These are phyloP conservation scores for Artibeus lituratus DNA, from an alignment of 2,797 vertebrate genomes.

Conservation along the genomic window DNA sequence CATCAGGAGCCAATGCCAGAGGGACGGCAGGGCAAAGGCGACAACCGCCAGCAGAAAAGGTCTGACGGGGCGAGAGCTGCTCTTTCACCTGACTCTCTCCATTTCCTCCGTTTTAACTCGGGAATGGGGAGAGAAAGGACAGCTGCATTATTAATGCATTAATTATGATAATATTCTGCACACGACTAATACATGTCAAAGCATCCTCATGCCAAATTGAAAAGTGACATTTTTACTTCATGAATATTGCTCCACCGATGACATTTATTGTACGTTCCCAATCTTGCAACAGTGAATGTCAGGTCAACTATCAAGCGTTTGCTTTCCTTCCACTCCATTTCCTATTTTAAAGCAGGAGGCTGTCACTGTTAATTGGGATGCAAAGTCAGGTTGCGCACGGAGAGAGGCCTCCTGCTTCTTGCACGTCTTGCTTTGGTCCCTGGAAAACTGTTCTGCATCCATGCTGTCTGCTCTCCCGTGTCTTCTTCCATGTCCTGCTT, in stretches of 20 bases:
- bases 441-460: background rate
- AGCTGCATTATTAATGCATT: slow-evolving; percentile 73
- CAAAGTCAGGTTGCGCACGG: slow-evolving; percentile 69
- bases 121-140: slow-evolving; percentile 39
- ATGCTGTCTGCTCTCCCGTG: background rate
- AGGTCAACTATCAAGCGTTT: slow-evolving; percentile 77
- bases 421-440: slow-evolving; percentile 47
- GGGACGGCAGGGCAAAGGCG: background rate
- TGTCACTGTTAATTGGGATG: slow-evolving; percentile 75
- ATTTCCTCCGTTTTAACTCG: slow-evolving; percentile 52
- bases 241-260: slow-evolving; percentile 77
- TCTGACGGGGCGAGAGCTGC: background rate
- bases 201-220: slow-evolving; percentile 73
- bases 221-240: slow-evolving; percentile 78
- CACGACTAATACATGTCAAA: slow-evolving; percentile 67
- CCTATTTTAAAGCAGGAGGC: slow-evolving; percentile 60
- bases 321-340: slow-evolving; percentile 74
- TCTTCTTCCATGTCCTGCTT: background rate
- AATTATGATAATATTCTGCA: slow-evolving; percentile 75
- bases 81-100: slow-evolving; percentile 45
- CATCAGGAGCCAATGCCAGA: background rate
- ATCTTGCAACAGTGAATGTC: slow-evolving; percentile 80
- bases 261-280: slow-evolving; percentile 80
- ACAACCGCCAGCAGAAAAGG: background rate
- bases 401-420: slow-evolving; percentile 32